phyloP scores from a whole-genome alignment of 1,140 invertebrate genomes.

The Drosophila bocki region DNA sequence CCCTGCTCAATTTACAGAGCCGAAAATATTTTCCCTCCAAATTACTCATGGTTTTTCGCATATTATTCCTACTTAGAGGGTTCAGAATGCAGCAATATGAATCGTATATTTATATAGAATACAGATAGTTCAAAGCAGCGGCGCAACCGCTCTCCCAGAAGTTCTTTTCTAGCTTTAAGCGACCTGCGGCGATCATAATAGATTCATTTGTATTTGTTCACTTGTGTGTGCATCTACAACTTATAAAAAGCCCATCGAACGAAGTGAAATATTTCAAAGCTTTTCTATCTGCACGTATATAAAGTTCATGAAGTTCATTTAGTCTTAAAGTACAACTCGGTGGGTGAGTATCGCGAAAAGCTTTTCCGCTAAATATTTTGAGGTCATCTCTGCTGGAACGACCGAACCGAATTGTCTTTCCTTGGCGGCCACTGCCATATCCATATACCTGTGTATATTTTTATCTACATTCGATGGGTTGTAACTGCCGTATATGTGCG shows the following conservation, averaged over 20 bases:
- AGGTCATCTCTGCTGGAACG: constrained; percentile 55
- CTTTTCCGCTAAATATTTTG: constrained; percentile 61
- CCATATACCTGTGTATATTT: constrained; percentile 44
- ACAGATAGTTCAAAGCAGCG: constrained; percentile 12
- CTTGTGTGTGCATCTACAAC: constrained; percentile 19
- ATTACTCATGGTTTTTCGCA: not conserved
- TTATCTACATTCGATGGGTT: constrained; percentile 23
- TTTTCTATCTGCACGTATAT: constrained; percentile 47
- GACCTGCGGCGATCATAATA: constrained; percentile 33
- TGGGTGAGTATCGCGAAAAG: constrained; percentile 66
- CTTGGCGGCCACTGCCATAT: constrained; percentile 24
- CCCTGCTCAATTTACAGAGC: not conserved
- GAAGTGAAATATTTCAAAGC: constrained; percentile 47
- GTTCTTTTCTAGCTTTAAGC: constrained; percentile 9
- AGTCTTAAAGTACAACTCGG: constrained; percentile 69
- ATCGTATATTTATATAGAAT: not conserved
- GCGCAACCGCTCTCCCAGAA: not conserved
- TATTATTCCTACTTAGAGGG: constrained; percentile 2
- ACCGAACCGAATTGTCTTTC: constrained; percentile 16
- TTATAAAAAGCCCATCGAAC: constrained; percentile 36
- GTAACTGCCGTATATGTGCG: constrained; percentile 20
- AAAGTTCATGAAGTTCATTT: constrained; percentile 69
- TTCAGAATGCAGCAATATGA: constrained; percentile 18
- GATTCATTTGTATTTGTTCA: constrained; percentile 18
- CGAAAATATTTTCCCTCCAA: constrained; percentile 2